These are phyloP conservation scores for Melanotaenia pygmaea DNA, from an alignment of 2,797 vertebrate genomes.

Conservation along the genomic window DNA sequence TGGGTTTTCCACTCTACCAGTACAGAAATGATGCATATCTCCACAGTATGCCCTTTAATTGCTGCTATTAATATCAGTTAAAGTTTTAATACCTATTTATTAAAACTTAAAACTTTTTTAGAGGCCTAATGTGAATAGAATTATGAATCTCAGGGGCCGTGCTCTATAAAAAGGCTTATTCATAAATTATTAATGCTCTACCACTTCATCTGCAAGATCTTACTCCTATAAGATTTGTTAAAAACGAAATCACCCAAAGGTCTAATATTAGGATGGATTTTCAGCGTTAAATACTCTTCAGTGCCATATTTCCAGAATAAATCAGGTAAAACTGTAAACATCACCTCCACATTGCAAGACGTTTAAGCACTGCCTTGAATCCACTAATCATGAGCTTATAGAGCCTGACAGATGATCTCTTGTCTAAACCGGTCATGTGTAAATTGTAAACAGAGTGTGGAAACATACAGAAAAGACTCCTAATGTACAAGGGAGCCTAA, in stretches of 20 bases:
- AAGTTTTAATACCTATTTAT: constrained; percentile 87
- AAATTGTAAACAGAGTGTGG: constrained; percentile 55
- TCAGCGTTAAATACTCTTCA: constrained; percentile 68
- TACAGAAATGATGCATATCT: constrained; percentile 80
- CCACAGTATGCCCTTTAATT: constrained; percentile 77
- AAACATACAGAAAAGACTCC: constrained; percentile 41
- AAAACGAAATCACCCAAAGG: constrained; percentile 80
- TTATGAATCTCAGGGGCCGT: constrained; percentile 82
- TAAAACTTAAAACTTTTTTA: constrained; percentile 80
- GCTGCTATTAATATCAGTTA: constrained; percentile 85
- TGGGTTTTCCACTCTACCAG: constrained; percentile 65
- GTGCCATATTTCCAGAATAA: constrained; percentile 62
- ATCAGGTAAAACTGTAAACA: constrained; percentile 45
- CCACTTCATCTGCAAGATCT: constrained; percentile 81
- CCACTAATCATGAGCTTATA: constrained; percentile 49
- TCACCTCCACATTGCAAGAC: constrained; percentile 33
- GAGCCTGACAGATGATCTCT: constrained; percentile 31
- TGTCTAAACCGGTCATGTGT: constrained; percentile 47
- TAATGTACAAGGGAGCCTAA: constrained; percentile 50
- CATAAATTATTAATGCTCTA: constrained; percentile 82
- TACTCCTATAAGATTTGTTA: constrained; percentile 76
- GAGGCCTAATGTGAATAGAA: constrained; percentile 77
- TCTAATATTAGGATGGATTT: constrained; percentile 78
- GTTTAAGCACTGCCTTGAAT: constrained; percentile 12
- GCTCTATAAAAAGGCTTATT: constrained; percentile 83